These are phyloP conservation scores for Chalcis sispes DNA, from an alignment of 2,888 invertebrate species.

Conservation along the genomic window DNA sequence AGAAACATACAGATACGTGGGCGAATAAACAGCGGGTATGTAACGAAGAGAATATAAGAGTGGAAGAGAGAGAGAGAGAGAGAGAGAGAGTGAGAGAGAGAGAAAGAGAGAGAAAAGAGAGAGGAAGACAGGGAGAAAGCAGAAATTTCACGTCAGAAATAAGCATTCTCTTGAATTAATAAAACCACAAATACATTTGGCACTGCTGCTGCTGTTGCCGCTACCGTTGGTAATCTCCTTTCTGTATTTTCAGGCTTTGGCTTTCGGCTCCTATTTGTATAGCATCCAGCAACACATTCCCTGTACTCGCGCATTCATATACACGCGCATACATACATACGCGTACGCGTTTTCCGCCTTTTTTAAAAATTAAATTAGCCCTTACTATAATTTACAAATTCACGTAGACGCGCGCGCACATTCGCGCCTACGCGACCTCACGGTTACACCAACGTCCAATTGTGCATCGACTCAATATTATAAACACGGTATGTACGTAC, in stretches of 20 bases:
- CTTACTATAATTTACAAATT: too few species aligned
- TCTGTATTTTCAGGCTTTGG: conserved; percentile 58
- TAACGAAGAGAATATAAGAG: background rate
- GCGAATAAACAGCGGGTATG: conserved; percentile 11
- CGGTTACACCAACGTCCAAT: too few species aligned
- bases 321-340: background rate
- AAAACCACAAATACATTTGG: conserved; percentile 61
- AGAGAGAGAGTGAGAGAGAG: background rate
- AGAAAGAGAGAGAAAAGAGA: background rate
- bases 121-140: background rate
- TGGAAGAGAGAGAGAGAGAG: background rate
- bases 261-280: conserved; percentile 29
- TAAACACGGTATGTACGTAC: too few species aligned
- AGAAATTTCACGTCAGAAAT: conserved; percentile 56
- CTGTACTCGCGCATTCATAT: background rate
- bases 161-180: conserved; percentile 62
- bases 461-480: too few species aligned
- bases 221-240: conserved; percentile 64
- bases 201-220: conserved; percentile 60
- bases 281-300: background rate
- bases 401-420: too few species aligned
- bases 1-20: background rate
- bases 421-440: too few species aligned
- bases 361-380: conserved; percentile 32
- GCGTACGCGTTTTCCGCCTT: background rate